Base-by-base conservation (phyloP, 2,888 invertebrate species). In the Escarpia spicata region DNA sequence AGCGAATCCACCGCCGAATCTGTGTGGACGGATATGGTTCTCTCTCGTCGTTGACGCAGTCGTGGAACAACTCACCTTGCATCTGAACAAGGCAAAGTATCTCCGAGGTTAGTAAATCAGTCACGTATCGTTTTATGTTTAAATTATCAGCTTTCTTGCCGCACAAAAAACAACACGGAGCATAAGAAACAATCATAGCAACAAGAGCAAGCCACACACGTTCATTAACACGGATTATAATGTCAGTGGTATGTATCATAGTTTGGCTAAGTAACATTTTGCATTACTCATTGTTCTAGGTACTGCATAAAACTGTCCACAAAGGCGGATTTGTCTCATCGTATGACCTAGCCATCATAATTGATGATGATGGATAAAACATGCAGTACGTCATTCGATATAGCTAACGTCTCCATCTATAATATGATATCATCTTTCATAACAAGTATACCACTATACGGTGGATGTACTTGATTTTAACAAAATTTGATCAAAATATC, bases 31-130 rank as follows among this genome's bases (percentile, higher is more conserved):
- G 12, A 45, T 92, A 52, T 92, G 92, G 91, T 92, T 95, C 93
- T 94, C 95, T 0, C 92, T 94, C 6, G 90, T 95, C 43, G 95
- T 95, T 91, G 95, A 96, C 93, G 94, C 93, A 26, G 94, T 93
- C 6, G 93, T 94, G 9, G 95, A 95, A 91, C 94, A 95, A 92
- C 95, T 96, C 2, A 93, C 94, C 19, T 95, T 96, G n/a, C 95
- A 94, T 3, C 93, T 96, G 0, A 93, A 95, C 92, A 95, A 95
- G 93, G 95, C 95, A 45, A 95, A 94, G 91, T 94, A 95, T 75
- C 93, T 96, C 26, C 94, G 94, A 94, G 95, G 96, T 95, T 2
- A 26, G 75, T 75, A n/a, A n/a, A 95, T 95, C 26, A 75, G 75
- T 75, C 26, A 4, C 75, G n/a, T 6, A 37, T 31, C n/a, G 2